Conservation (phyloP, 2,113 vertebrate genomes). For the Gobio gobio region DNA sequence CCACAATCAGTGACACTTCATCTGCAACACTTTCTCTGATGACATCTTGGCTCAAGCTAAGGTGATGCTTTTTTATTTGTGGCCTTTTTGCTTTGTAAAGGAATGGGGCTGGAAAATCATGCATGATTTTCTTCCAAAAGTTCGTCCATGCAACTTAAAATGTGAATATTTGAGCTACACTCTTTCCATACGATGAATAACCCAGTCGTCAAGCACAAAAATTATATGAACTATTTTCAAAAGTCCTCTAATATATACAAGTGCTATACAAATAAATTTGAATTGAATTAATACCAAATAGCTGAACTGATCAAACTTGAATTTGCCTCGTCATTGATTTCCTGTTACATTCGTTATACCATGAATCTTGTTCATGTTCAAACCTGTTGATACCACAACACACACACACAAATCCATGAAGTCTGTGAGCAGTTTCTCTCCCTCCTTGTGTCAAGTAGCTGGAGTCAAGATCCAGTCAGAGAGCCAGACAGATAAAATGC, state of each 20-base stretch:
- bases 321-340: not conserved
- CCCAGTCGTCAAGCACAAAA: not conserved
- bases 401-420: not conserved
- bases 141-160: not conserved
- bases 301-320: not conserved
- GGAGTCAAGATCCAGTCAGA: not conserved
- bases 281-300: no score
- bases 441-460: not conserved
- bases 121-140: no score
- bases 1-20: not conserved
- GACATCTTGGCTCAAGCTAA: not conserved
- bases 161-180: not conserved
- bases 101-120: not conserved
- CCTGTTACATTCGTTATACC: not conserved
- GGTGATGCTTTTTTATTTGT: not conserved
- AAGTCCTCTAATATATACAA: not conserved
- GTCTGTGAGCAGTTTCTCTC: not conserved
- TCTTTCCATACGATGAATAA: not conserved
- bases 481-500: not conserved
- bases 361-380: not conserved
- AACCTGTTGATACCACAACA: not conserved
- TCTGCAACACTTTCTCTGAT: slow-evolving; percentile 5
- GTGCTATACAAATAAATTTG: no score
- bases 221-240: no score
- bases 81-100: not conserved